A percentile compares a stretch with the other conserved stretches of the same genome.
phyloP scores from a whole-genome alignment of 2,888 invertebrate species.

The Agrilus biguttatus region DNA sequence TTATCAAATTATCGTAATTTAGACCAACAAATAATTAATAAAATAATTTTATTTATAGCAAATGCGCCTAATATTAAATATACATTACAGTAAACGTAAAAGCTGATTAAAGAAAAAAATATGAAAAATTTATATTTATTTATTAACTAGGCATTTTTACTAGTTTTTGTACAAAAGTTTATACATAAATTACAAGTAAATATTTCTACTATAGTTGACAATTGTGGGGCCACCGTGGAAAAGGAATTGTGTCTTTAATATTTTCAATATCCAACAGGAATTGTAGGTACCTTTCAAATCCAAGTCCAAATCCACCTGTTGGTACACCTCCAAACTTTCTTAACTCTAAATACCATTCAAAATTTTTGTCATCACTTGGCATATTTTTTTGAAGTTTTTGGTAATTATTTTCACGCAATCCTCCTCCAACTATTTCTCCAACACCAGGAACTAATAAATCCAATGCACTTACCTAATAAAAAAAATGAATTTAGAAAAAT shows the following conservation, averaged over 20 bases:
- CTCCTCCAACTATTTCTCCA: conserved; percentile 92
- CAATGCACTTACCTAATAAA: conserved; percentile 56
- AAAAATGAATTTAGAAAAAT: conserved; percentile 2
- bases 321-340: conserved; percentile 78
- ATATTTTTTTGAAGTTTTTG: conserved; percentile 46
- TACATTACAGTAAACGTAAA: too few species aligned
- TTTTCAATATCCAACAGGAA: conserved; percentile 66
- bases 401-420: conserved; percentile 74
- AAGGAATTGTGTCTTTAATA: conserved; percentile 89
- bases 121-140: too few species aligned
- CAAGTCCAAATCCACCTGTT: conserved; percentile 92
- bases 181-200: not conserved
- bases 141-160: too few species aligned
- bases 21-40: too few species aligned
- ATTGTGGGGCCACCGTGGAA: conserved; percentile 88
- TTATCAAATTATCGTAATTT: too few species aligned
- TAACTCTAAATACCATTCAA: conserved; percentile 82
- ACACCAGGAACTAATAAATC: conserved; percentile 80
- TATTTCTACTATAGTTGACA: conserved; percentile 44
- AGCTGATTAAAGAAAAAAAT: too few species aligned
- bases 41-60: too few species aligned
- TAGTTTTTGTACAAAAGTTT: too few species aligned
- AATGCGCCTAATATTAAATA: too few species aligned
- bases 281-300: conserved; percentile 85
- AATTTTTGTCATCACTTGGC: conserved; percentile 33